Evolutionary conservation across 2,888 invertebrate genomes (phyloP), one percentile per base, ranked within the genome.

Genomic region (Scrobipalpa costella): DNA sequence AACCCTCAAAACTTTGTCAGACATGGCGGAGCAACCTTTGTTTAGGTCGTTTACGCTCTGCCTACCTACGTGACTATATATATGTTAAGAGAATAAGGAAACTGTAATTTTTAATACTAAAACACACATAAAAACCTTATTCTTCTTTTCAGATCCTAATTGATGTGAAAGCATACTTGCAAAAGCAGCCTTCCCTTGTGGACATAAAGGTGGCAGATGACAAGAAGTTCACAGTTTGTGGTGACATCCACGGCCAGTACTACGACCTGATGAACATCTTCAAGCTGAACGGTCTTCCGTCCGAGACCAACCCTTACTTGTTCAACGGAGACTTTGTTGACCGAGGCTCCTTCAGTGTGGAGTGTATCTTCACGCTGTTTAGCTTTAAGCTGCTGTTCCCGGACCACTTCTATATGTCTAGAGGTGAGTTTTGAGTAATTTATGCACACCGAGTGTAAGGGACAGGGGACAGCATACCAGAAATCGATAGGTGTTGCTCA

Each of bases 311-410:
- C 92, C 99, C 99, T 62, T 99, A 99, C 90, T 92, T 99, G 72
- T 99, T 99, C 88, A 99, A 99, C 86, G 99, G 99, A 66, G 99
- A 99, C 91, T 99, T 99, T 86, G 99, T 99, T 17, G 99, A 99
- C 88, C 93, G 99, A 88, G 99, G 99, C 13, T 99, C 99, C 0
- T 99, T 99, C 86, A 99, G 99, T 40, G 99, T 99, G 36, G 99
- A 99, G 91, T 99, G 99, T 84, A 99, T 99, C 80, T 98, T 99
- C 82, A 97, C 97, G 8, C 91, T 99, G 69, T 98, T 99, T 85
- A 97, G 98, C 68, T 99, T 97, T 89, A 99, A 99, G 86, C 92
- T 99, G 68, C 92, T 99, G 59, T 99, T 95, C 88, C 99, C 99
- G 0, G 94, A 99, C 80, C 96, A 99, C 85, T 99, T 99, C 90